Percentiles rank a stretch among this genome's conserved stretches.
phyloP scores from a whole-genome alignment of 2,113 vertebrate species.

The Balaeniceps rex region DNA sequence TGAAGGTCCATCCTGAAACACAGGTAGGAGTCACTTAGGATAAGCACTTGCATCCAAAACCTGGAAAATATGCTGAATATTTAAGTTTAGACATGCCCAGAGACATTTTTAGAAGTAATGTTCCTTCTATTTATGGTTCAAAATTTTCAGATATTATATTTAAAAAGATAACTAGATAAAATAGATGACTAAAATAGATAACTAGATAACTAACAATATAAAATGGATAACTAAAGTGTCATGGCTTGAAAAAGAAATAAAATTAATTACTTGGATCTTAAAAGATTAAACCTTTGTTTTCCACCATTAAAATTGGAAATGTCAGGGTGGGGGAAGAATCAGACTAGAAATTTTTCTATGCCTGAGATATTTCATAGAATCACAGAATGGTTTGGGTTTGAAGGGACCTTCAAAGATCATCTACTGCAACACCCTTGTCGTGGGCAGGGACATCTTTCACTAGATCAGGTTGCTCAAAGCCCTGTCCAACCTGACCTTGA shows the following conservation, averaged over 20 bases:
- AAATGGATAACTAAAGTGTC: background rate
- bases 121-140: background rate
- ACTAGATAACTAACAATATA: background rate
- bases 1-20: background rate
- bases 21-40: background rate
- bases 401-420: background rate
- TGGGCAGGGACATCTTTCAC: background rate
- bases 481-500: background rate
- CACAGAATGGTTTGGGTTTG: background rate
- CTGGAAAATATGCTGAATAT: background rate
- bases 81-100: background rate
- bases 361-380: background rate
- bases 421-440: background rate
- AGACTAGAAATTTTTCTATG: background rate
- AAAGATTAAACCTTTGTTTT: background rate
- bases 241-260: background rate
- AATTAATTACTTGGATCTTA: background rate
- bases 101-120: background rate
- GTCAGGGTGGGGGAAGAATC: fast-evolving
- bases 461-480: background rate
- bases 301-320: background rate
- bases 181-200: background rate
- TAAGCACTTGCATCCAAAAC: background rate
- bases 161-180: background rate
- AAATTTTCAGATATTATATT: background rate